Base-by-base conservation (phyloP, 2,888 invertebrate species). In the Helobdella robusta region DNA sequence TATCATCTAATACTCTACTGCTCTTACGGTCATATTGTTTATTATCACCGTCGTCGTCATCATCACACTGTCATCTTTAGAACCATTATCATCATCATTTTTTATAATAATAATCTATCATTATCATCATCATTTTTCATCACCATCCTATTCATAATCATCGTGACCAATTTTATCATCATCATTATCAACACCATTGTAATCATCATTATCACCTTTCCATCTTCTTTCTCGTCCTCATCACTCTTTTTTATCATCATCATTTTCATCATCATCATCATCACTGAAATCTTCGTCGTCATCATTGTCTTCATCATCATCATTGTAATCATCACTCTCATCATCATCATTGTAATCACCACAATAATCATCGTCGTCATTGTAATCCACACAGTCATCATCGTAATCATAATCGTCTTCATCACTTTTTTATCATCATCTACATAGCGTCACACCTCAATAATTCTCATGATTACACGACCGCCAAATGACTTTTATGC, bases 221-320 rank as follows among this genome's bases (percentile, higher is more conserved):
- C 58, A 34, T 58, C 58, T n/a, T 58, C 58, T n/a, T 58, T 35
- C 18, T 58, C 58, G 23, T 58, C 58, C 18, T 58, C 58, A 34
- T 58, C 58, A 34, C 34, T 35, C 18, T 58, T 35, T n/a, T 58
- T 18, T 23, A 34, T 58, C 58, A 34, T 58, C 58, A 34, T 58
- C 58, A 34, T 58, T 35, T n/a, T 58, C 58, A 34, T 58, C 52
- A 20, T 58, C 58, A 5, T 58, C 58, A 34, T 58, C 58, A 5
- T 58, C 52, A 25, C 28, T 28, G 23, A 25, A 20, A 25, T 52
- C 52, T 18, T 52, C 52, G 23, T 52, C 52, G 5, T 52, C 52
- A 25, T 52, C 52, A 4, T 52, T 28, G 23, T 52, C 52, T 2
- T 52, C 58, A 34, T 58, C 58, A 34, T 58, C 58, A 34, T 58